Percentiles rank a stretch among this genome's conserved stretches.
phyloP scores from a whole-genome alignment of 2,797 vertebrate genomes.

The Myiotriccus ornatus region DNA sequence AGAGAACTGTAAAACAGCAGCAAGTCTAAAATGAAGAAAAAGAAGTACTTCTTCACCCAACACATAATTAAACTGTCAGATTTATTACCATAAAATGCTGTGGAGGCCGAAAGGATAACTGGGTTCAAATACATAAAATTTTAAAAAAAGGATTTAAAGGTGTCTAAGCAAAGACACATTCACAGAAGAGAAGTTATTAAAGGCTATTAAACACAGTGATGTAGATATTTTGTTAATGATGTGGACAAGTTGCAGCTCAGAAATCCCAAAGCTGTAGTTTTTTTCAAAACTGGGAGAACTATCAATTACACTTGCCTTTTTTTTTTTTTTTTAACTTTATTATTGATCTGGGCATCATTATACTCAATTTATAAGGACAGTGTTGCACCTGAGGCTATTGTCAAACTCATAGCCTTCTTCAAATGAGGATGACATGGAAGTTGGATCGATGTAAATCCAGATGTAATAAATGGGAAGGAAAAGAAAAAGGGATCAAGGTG shows the following conservation, averaged over 20 bases:
- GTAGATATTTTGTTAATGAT: background rate
- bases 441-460: background rate
- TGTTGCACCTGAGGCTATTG: background rate
- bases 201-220: background rate
- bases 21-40: background rate
- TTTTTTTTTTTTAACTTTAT: background rate
- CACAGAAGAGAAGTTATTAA: background rate
- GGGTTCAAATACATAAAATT: background rate
- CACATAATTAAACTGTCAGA: background rate
- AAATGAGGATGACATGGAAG: background rate
- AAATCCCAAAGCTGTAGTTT: background rate
- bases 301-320: background rate
- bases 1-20: background rate
- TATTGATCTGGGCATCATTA: background rate
- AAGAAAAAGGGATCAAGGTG: background rate
- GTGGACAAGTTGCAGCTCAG: background rate
- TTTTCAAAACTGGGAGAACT: background rate
- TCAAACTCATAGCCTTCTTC: background rate
- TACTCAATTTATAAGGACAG: background rate
- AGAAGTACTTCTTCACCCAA: background rate
- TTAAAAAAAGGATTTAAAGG: background rate
- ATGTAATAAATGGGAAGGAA: background rate
- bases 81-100: background rate
- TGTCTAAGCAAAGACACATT: background rate
- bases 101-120: background rate